Percentiles rank a stretch among this genome's conserved stretches.
These are phyloP conservation scores for Chelon labrosus DNA, from an alignment of 2,797 vertebrate species.

Conservation along the genomic window DNA sequence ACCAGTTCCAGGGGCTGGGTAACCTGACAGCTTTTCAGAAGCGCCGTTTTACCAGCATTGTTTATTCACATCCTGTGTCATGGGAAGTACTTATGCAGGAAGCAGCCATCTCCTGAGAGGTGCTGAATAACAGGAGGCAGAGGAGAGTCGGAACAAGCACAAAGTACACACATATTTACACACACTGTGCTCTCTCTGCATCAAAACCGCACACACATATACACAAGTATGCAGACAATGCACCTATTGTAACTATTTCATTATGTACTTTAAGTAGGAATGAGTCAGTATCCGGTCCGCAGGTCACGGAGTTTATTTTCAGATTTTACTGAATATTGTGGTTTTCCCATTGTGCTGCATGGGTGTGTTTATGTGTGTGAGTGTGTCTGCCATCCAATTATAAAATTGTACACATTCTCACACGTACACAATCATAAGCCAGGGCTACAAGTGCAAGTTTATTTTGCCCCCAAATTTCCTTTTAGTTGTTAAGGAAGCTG, in stretches of 20 bases:
- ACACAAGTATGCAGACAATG: slow-evolving; percentile 55
- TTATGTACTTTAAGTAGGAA: slow-evolving; percentile 46
- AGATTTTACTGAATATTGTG: slow-evolving; percentile 41
- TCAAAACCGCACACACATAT: slow-evolving; percentile 31
- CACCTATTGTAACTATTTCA: slow-evolving; percentile 50
- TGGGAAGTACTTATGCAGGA: slow-evolving; percentile 72
- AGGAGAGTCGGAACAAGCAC: slow-evolving; percentile 40
- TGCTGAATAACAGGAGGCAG: slow-evolving; percentile 67
- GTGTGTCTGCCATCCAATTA: slow-evolving; percentile 19
- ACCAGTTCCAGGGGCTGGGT: slow-evolving; percentile 19
- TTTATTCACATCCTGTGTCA: slow-evolving; percentile 67
- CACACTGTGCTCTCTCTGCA: background rate
- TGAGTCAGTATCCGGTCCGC: slow-evolving; percentile 68
- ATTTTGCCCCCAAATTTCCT: slow-evolving; percentile 37
- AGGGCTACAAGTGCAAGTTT: slow-evolving; percentile 9
- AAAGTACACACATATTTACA: slow-evolving; percentile 1
- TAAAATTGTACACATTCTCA: background rate
- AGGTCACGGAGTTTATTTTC: slow-evolving; percentile 57
- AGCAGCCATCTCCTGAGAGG: slow-evolving; percentile 64
- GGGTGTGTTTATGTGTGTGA: slow-evolving; percentile 24
- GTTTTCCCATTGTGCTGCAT: slow-evolving; percentile 22
- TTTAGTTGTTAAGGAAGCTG: slow-evolving; percentile 49
- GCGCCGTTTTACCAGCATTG: slow-evolving; percentile 54
- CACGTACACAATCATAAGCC: slow-evolving; percentile 6
- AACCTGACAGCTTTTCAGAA: slow-evolving; percentile 39